Evolutionary conservation across 1,140 invertebrate species (phyloP), one percentile per base, ranked within the genome.

Genomic region (Euwallacea similis): DNA sequence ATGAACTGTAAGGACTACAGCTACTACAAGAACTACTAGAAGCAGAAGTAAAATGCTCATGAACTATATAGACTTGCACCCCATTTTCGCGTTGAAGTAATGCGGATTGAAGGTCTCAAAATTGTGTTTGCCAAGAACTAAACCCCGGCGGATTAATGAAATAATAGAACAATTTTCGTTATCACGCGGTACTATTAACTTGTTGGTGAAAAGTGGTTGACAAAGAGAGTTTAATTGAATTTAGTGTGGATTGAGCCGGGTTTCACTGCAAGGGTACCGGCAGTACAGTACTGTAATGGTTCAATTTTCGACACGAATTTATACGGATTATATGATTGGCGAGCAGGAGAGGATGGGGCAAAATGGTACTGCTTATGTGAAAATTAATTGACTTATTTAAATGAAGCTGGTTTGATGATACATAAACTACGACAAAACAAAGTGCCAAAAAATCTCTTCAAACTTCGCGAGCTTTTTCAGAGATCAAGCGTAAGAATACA

Each of bases 251-350:
- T 55, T 66, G 53, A 66, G 8, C 61, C 21, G 21, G 21, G 21
- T 33, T 33, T 33, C 21, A 33, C 21, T 33, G 21, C 21, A 33
- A 33, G 21, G 21, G 50, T 42, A 42, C 44, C 53, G 53, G 13
- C 66, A 59, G 54, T 67, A 67, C 66, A 54, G 66, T 43, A 67
- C 55, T 67, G 54, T n/a, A 6, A 16, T 59, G 13, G 59, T 66
- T 66, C 41, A 11, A 60, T 59, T 67, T 67, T 67, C 42, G 42
- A 55, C 53, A 42, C 33, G 53, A n/a, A 67, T 67, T 67, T 67
- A 67, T 67, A 67, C 21, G 55, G 44, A 58, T 59, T 15, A 7
- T 55, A 16, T 46, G 8, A 59, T 44, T 58, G 42, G 66, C 33
- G 41, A 59, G 46, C 10, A 59, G 66, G 66, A 55, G 66, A 67